phyloP scores from a whole-genome alignment of 2,888 invertebrate genomes.

The Euproctis similis region DNA sequence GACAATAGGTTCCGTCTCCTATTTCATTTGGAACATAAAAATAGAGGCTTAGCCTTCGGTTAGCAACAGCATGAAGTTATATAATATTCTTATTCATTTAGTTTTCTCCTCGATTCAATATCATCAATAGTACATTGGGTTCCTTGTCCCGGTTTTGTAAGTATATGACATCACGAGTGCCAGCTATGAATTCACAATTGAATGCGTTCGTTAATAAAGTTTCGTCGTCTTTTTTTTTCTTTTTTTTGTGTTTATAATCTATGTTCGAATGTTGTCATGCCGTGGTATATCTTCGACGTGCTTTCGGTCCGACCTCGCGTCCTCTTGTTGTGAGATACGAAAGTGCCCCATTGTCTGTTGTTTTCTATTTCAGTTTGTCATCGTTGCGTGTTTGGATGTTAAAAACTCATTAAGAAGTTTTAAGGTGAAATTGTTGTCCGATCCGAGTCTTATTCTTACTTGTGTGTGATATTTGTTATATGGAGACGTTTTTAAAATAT shows the following conservation, averaged over 20 bases:
- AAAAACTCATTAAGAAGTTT: slow-evolving; percentile 15
- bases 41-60: too few relatives aligned
- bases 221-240: too few relatives aligned
- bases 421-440: too few relatives aligned
- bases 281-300: slow-evolving; percentile 48
- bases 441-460: too few relatives aligned
- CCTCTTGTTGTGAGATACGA: slow-evolving; percentile 35
- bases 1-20: too few relatives aligned
- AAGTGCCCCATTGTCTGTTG: slow-evolving; percentile 51
- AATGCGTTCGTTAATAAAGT: slow-evolving; percentile 58
- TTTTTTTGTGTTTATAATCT: slow-evolving; percentile 38
- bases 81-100: too few relatives aligned
- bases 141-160: slow-evolving; percentile 34
- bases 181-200: slow-evolving; percentile 52
- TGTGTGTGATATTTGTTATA: slow-evolving; percentile 7
- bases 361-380: slow-evolving; percentile 47
- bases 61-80: too few relatives aligned
- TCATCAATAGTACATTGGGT: slow-evolving; percentile 28
- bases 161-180: slow-evolving; percentile 51
- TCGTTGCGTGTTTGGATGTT: slow-evolving; percentile 28
- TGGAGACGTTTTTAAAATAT: slow-evolving; percentile 10
- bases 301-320: too few relatives aligned
- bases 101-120: too few relatives aligned
- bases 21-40: too few relatives aligned
- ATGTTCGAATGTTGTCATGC: slow-evolving; percentile 33